Evolutionary conservation across 2,113 vertebrate genomes (phyloP).

Genomic region (Myrmophylax atrothorax): DNA sequence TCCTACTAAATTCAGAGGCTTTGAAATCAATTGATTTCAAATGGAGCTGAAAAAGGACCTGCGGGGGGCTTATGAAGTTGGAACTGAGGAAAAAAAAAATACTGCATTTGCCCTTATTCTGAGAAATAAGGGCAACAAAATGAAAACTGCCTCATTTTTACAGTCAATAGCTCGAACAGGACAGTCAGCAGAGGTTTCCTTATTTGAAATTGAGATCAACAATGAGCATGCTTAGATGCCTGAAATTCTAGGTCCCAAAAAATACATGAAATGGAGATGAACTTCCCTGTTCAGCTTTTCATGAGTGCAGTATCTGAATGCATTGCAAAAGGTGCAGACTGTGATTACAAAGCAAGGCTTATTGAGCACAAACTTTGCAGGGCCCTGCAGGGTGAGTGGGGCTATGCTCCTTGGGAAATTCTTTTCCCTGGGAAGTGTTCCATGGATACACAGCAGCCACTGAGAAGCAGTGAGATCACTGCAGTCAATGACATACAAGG

Average conservation of each 20-base stretch:
- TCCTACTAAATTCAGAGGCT: not conserved
- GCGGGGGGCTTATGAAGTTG: not conserved
- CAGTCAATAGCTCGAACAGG: not conserved
- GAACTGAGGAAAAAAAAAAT: not conserved
- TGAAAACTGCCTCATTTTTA: not conserved
- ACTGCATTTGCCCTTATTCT: not conserved
- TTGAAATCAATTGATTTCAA: slow-evolving; percentile 47
- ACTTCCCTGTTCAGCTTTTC: not conserved
- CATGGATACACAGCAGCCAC: not conserved
- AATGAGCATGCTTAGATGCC: not conserved
- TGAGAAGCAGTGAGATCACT: not conserved
- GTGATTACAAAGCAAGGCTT: not conserved
- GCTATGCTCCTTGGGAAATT: not conserved
- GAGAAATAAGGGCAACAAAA: slow-evolving; percentile 8
- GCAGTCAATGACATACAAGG: accelerated
- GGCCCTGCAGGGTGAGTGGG: not conserved
- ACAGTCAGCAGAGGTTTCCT: not conserved
- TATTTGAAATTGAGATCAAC: not conserved
- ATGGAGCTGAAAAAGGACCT: slow-evolving; percentile 13
- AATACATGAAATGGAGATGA: not conserved
- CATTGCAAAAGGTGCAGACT: not conserved
- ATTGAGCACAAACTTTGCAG: not conserved
- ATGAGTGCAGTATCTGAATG: not conserved
- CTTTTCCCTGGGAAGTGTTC: not conserved
- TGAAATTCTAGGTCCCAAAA: not conserved